Percentiles rank a stretch among this genome's conserved stretches.
Evolutionary conservation across 2,113 vertebrate genomes (phyloP).

Genomic region (Gallinago media): DNA sequence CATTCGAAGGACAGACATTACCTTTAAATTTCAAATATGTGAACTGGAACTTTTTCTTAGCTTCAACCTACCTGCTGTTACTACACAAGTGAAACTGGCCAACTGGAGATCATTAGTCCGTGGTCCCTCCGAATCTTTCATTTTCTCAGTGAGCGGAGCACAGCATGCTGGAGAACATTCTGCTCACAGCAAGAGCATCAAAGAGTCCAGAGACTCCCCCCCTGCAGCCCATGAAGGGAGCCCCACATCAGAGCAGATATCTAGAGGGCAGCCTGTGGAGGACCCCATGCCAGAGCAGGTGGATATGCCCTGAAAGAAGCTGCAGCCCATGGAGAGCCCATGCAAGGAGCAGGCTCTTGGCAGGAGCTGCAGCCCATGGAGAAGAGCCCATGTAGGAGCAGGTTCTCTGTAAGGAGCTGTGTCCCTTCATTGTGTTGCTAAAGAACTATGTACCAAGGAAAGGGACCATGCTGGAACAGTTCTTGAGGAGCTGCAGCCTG

Average conservation of each 20-base stretch:
- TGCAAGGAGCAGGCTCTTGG: background rate
- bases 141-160: constrained; percentile 26
- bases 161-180: background rate
- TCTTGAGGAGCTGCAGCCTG: background rate
- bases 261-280: background rate
- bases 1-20: background rate
- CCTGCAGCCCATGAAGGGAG: too few relatives aligned
- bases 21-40: constrained; percentile 15
- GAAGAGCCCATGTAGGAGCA: background rate
- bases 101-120: background rate
- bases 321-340: background rate
- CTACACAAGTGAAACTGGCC: constrained; percentile 7
- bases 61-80: constrained; percentile 8
- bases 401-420: background rate
- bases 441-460: background rate
- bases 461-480: background rate
- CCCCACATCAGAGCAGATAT: too few relatives aligned
- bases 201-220: background rate
- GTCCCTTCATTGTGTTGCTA: background rate
- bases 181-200: background rate
- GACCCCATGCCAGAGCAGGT: background rate
- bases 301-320: background rate
- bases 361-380: background rate
- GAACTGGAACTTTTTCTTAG: background rate
- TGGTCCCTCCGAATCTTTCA: background rate